These are phyloP conservation scores for Drosophila leonis DNA, from an alignment of 2,888 invertebrate genomes.

Conservation along the genomic window DNA sequence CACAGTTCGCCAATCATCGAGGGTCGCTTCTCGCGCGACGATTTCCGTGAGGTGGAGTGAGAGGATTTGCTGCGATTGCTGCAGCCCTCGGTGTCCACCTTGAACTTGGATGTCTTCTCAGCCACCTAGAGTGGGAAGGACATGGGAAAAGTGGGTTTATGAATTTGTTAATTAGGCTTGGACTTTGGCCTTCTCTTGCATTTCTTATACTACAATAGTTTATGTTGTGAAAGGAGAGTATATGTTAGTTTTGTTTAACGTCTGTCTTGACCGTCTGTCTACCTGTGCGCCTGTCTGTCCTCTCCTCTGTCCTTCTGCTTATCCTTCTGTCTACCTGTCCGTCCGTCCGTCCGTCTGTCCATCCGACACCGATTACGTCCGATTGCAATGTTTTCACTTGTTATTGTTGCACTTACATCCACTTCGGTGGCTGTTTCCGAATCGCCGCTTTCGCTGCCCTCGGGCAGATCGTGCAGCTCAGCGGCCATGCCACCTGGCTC, in stretches of 20 bases:
- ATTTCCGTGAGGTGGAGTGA: constrained; percentile 89
- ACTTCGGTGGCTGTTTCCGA: constrained; percentile 90
- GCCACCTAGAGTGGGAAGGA: constrained; percentile 85
- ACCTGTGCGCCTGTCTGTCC: neutral
- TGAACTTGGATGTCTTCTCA: constrained; percentile 91
- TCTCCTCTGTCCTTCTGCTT: neutral
- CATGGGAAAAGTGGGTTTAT: neutral
- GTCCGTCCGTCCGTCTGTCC: neutral
- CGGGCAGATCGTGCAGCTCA: constrained; percentile 86
- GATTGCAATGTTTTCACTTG: no score
- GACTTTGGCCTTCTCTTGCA: neutral
- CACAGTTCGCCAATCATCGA: constrained; percentile 86
- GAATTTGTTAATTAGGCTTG: neutral
- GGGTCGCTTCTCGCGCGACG: constrained; percentile 88
- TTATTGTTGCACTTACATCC: no score
- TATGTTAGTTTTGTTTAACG: neutral
- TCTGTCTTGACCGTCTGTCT: neutral
- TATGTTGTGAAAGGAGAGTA: neutral
- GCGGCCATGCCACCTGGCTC: constrained; percentile 85
- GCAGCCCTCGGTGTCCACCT: constrained; percentile 90
- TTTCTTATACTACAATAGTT: neutral
- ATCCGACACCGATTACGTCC: no score
- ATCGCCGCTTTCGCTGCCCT: constrained; percentile 88
- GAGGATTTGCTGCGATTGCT: constrained; percentile 87
- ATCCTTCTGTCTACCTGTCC: neutral